These are phyloP conservation scores for Mimumesa dahlbomi DNA, from an alignment of 2,888 invertebrate species.

Conservation along the genomic window DNA sequence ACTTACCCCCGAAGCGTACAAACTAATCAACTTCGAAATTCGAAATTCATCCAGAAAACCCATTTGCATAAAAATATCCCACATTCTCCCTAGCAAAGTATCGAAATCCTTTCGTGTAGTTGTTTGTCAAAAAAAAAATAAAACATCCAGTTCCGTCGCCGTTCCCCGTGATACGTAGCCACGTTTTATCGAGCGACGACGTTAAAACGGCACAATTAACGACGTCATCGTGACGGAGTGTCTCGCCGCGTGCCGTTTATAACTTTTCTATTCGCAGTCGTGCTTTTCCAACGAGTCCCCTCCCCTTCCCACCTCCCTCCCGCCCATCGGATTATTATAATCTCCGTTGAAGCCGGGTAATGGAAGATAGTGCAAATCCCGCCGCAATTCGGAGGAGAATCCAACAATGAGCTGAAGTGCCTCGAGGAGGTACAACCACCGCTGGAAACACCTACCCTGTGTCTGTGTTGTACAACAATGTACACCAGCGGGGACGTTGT, in stretches of 20 bases:
- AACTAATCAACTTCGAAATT: too few species aligned
- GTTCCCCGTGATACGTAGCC: background rate
- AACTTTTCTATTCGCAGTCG: conserved; percentile 5
- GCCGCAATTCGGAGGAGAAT: conserved; percentile 49
- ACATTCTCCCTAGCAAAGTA: too few species aligned
- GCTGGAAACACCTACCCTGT: conserved; percentile 35
- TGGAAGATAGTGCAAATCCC: conserved; percentile 59
- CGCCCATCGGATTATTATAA: conserved; percentile 41
- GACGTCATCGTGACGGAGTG: background rate
- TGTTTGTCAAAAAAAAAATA: too few species aligned
- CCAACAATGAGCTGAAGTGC: conserved; percentile 59
- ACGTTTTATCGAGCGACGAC: background rate
- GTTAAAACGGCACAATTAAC: background rate
- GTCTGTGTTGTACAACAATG: conserved; percentile 39
- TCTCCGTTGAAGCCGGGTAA: conserved; percentile 46
- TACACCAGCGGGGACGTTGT: conserved; percentile 9
- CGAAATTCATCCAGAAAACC: too few species aligned
- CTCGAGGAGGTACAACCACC: conserved; percentile 42
- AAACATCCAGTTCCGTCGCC: too few species aligned
- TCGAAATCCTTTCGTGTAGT: too few species aligned
- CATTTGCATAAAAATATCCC: too few species aligned
- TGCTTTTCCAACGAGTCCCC: too few species aligned
- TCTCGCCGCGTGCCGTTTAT: background rate
- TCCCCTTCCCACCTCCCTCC: too few species aligned
- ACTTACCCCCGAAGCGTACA: too few species aligned